Conservation (phyloP, 2,113 vertebrate genomes). For the Sylvilagus bachmani region DNA sequence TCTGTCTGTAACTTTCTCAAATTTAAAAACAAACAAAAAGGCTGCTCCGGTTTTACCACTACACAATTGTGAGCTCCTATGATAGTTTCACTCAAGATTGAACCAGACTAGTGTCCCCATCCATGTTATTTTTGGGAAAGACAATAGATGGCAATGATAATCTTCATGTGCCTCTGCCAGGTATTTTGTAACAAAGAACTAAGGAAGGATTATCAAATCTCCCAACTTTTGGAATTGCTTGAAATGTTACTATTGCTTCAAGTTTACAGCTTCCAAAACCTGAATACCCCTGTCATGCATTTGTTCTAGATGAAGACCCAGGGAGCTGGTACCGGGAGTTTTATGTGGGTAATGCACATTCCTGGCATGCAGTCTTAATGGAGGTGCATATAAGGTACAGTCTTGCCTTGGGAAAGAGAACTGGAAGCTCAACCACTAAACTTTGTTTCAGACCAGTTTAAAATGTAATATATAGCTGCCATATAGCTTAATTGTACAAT, state of each 20-base stretch:
- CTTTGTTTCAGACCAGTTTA: conserved; percentile 78
- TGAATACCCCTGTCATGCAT: conserved; percentile 35
- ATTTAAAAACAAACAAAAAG: too few species aligned
- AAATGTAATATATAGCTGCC: conserved; percentile 80
- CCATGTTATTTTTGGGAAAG: conserved; percentile 17
- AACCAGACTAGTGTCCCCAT: conserved; percentile 8
- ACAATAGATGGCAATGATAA: conserved; percentile 12
- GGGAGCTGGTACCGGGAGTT: conserved; percentile 12
- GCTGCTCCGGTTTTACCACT: neutral
- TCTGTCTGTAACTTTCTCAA: too few species aligned
- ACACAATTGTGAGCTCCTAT: neutral
- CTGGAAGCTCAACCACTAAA: conserved; percentile 63
- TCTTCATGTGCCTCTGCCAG: conserved; percentile 45
- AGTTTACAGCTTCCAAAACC: conserved; percentile 53
- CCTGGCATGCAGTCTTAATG: conserved; percentile 46
- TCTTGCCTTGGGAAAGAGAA: conserved; percentile 66
- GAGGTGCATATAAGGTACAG: conserved; percentile 35
- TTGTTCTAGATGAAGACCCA: conserved; percentile 67
- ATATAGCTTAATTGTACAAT: conserved; percentile 58
- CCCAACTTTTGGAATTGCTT: conserved; percentile 58
- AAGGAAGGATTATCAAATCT: conserved; percentile 61
- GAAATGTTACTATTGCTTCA: conserved; percentile 58
- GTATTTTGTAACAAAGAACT: conserved; percentile 45
- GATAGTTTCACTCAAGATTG: conserved; percentile 12
- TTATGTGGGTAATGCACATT: conserved; percentile 16